Evolutionary conservation across 2,888 invertebrate genomes (phyloP).

Genomic region (Limenitis camilla): DNA sequence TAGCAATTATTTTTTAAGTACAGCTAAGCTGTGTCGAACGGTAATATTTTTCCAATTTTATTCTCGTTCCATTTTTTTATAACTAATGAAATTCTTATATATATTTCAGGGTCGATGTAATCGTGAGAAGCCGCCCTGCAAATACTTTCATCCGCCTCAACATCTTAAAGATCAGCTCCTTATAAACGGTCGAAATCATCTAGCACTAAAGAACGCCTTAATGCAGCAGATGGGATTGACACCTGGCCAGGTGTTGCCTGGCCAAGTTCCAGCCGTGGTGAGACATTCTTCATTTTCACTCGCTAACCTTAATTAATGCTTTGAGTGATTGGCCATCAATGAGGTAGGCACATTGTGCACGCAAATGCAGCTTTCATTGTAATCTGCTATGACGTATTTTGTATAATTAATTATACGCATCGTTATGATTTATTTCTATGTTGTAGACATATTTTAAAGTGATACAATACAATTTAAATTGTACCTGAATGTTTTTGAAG

Average conservation of each 20-base stretch:
- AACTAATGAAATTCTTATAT: not conserved
- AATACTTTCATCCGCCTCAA: conserved; percentile 99
- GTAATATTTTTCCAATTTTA: too few relatives aligned
- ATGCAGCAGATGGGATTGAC: conserved; percentile 97
- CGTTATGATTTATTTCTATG: conserved; percentile 37
- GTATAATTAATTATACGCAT: conserved; percentile 15
- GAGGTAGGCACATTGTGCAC: conserved; percentile 54
- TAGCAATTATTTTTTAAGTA: too few relatives aligned
- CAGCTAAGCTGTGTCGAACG: too few relatives aligned
- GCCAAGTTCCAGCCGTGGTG: conserved; percentile 95
- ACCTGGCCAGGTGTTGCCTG: conserved; percentile 93
- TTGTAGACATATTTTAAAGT: conserved; percentile 45
- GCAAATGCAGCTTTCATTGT: conserved; percentile 70
- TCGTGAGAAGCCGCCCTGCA: conserved; percentile 99
- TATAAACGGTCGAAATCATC: conserved; percentile 99
- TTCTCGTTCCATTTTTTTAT: too few relatives aligned
- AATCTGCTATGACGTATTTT: conserved; percentile 51
- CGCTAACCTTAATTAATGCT: conserved; percentile 33
- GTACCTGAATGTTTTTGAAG: conserved; percentile 36
- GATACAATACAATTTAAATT: conserved; percentile 59
- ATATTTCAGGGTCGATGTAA: conserved; percentile 97
- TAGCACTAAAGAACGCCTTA: conserved; percentile 98
- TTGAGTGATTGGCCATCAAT: conserved; percentile 66
- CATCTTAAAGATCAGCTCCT: conserved; percentile 99
- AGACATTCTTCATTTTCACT: conserved; percentile 47